Percentiles rank a stretch among this genome's conserved stretches.
Evolutionary conservation across 1,140 invertebrate species (phyloP).

Genomic region (Condylostylus longicornis): DNA sequence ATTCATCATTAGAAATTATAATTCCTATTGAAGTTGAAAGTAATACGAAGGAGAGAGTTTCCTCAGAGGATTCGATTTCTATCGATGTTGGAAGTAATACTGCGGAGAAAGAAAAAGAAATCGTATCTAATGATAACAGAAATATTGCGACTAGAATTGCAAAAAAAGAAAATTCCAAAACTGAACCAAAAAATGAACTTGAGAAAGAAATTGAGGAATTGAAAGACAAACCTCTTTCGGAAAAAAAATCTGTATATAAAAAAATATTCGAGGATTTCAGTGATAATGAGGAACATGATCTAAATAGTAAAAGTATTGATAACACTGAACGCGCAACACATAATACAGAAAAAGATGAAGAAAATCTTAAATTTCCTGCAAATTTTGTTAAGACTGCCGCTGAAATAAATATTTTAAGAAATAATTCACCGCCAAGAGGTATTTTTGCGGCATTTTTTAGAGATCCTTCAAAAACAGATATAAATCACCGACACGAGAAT

Average conservation of each 20-base stretch:
- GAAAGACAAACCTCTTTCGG: constrained; percentile 30
- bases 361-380: background rate
- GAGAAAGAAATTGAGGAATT: constrained; percentile 26
- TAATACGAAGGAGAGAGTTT: no score
- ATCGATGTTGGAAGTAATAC: background rate
- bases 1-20: background rate
- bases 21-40: constrained; percentile 1
- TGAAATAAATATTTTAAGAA: constrained; percentile 38
- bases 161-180: constrained; percentile 1
- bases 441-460: constrained; percentile 53
- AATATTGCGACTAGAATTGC: background rate
- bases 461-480: constrained; percentile 6
- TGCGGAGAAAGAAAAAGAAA: background rate
- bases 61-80: background rate
- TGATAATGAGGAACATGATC: constrained; percentile 31
- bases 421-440: constrained; percentile 49
- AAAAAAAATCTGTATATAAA: constrained; percentile 43
- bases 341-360: constrained; percentile 9
- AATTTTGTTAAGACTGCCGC: constrained; percentile 15
- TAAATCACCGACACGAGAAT: constrained; percentile 5
- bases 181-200: constrained; percentile 16
- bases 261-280: constrained; percentile 43
- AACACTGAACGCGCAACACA: constrained; percentile 7
- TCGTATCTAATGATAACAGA: background rate
- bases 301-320: constrained; percentile 1